Conservation (phyloP, 2,113 vertebrate genomes). For the Pungitius pungitius region DNA sequence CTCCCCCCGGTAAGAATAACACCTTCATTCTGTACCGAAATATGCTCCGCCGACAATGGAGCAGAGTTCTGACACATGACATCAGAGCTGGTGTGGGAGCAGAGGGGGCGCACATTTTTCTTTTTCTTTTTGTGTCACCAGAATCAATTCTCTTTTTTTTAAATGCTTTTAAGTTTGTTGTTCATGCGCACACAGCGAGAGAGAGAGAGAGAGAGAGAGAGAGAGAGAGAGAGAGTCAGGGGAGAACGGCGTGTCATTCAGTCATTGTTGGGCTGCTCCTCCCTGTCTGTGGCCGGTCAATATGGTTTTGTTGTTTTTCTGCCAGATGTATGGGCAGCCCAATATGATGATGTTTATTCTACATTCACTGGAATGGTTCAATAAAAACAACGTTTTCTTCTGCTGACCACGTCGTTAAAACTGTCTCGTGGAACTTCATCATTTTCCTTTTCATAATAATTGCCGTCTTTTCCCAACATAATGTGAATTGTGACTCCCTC, state of each 20-base stretch:
- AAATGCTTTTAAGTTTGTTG: slow-evolving; percentile 29
- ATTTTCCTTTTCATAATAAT: not conserved
- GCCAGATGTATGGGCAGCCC: not conserved
- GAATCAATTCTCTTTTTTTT: slow-evolving; percentile 28
- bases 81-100: slow-evolving; percentile 38
- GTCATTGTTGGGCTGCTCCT: not conserved
- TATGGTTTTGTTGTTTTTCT: not conserved
- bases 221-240: not conserved
- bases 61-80: slow-evolving; percentile 52
- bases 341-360: not conserved
- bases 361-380: not conserved
- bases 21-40: slow-evolving; percentile 52
- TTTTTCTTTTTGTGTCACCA: slow-evolving; percentile 35
- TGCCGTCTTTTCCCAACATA: not conserved
- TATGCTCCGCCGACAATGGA: slow-evolving; percentile 33
- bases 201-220: not conserved
- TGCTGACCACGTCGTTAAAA: no score
- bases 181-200: not conserved
- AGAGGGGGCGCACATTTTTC: slow-evolving; percentile 30
- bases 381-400: not conserved
- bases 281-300: not conserved
- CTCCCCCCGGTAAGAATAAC: slow-evolving; percentile 52
- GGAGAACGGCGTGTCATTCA: slow-evolving; percentile 18
- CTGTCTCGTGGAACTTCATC: not conserved
- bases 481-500: not conserved